Percentiles rank a stretch among this genome's conserved stretches.
phyloP scores from a whole-genome alignment of 2,888 invertebrate species.

The Leptopilina syphax region DNA sequence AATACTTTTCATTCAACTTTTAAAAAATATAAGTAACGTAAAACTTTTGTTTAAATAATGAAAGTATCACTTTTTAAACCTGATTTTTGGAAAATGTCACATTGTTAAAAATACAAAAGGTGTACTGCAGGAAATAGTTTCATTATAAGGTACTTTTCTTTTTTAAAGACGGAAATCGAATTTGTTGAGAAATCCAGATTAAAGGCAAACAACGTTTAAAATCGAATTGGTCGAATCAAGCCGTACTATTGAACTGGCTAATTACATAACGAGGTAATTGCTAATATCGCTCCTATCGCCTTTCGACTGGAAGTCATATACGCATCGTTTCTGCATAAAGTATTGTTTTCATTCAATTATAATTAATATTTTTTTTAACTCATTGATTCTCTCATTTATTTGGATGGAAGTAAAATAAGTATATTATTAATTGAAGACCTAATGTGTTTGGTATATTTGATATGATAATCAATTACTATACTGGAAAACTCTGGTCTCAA shows the following conservation, averaged over 20 bases:
- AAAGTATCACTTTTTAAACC: too few species aligned
- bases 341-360: neutral
- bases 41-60: too few species aligned
- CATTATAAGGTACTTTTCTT: neutral
- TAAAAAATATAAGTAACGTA: too few species aligned
- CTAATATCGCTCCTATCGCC: conserved; percentile 51
- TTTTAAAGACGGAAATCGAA: conserved; percentile 49
- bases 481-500: too few species aligned
- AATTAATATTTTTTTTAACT: neutral
- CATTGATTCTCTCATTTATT: too few species aligned
- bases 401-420: too few species aligned
- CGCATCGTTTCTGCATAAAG: conserved; percentile 2
- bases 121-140: neutral
- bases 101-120: neutral
- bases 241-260: conserved; percentile 64
- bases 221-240: conserved; percentile 67
- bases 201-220: conserved; percentile 63
- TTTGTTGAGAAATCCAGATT: conserved; percentile 52
- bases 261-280: conserved; percentile 69
- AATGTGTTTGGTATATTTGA: too few species aligned
- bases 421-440: too few species aligned
- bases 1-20: too few species aligned
- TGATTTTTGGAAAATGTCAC: too few species aligned
- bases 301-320: conserved; percentile 32
- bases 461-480: too few species aligned